phyloP scores from a whole-genome alignment of 2,113 vertebrate genomes.

The Amblyopsis rosae region DNA sequence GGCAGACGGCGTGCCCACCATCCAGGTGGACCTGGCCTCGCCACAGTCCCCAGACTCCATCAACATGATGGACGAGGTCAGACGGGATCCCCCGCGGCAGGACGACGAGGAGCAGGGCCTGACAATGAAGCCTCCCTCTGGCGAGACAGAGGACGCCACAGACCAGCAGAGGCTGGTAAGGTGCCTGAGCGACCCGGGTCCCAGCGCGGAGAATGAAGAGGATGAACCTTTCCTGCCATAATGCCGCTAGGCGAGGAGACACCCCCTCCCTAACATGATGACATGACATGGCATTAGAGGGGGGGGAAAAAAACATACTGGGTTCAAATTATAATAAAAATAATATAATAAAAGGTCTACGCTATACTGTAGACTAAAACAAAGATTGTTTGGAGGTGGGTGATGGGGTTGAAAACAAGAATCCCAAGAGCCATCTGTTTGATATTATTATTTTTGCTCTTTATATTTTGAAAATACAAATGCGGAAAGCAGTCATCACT shows the following conservation, averaged over 20 bases:
- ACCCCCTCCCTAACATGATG: not conserved
- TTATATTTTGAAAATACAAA: constrained; percentile 45
- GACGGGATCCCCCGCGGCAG: constrained; percentile 43
- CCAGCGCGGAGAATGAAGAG: constrained; percentile 84
- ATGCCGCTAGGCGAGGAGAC: not conserved
- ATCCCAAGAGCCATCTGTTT: constrained; percentile 60
- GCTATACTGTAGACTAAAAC: constrained; percentile 11
- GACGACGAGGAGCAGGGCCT: constrained; percentile 77
- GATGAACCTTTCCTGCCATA: constrained; percentile 88
- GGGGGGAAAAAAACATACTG: not conserved
- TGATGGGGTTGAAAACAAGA: not conserved
- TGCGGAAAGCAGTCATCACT: constrained; percentile 10
- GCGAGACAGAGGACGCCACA: constrained; percentile 70
- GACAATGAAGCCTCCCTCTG: constrained; percentile 77
- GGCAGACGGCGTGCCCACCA: constrained; percentile 78
- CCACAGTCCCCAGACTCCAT: constrained; percentile 87
- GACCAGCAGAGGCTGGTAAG: constrained; percentile 86
- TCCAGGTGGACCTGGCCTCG: constrained; percentile 92
- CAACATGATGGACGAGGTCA: constrained; percentile 82
- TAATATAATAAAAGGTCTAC: too few relatives aligned
- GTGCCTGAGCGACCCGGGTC: constrained; percentile 95
- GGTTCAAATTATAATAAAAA: too few relatives aligned
- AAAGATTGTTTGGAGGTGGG: not conserved
- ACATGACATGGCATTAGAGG: not conserved
- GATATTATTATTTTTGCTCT: constrained; percentile 39